Evolutionary conservation across 2,113 vertebrate species (phyloP), one percentile per base, ranked within the genome.

Genomic region (Epinephelus moara): DNA sequence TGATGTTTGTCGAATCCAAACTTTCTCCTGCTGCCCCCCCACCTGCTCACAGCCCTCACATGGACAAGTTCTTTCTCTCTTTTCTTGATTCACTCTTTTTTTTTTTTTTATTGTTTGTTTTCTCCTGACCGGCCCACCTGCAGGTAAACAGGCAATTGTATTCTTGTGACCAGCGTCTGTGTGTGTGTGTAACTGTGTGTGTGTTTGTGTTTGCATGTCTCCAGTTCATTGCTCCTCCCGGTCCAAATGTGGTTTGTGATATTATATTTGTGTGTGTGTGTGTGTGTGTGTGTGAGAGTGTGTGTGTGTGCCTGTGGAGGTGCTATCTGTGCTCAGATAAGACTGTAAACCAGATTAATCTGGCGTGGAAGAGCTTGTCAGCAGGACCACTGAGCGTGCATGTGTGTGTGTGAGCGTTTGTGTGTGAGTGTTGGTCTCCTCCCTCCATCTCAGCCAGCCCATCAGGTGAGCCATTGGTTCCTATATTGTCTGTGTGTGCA

Each of bases 291-390:
- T 25, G 25, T 80, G 67, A 82, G 80, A 75, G 73, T 84, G 67
- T 87, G 74, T 87, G 74, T 82, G 61, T 71, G 57, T 69, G 74
- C 82, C 72, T 89, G 85, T 80, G 75, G 86, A 86, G 97, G 96
- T 97, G 96, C 96, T 98, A 97, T 98, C 97, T 96, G 95, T 96
- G 97, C 95, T 94, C 88, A 96, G 97, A 98, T 98, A 98, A 98
- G 96, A 97, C 97, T 96, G 96, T 97, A 99, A 99, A 99, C 97
- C 97, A 98, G 97, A 99, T 99, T 99, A 99, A 98, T 98, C 97
- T 95, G 96, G 97, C 96, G 95, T 98, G 96, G 97, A 98, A 97
- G 96, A 97, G 97, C 96, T 97, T 98, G 97, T 98, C 97, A 96
- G 97, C 97, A 91, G 93, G 96, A 95, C 96, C 95, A 89, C 87